Evolutionary conservation across 35 echinoderm and acorn worm species (phyloP), one percentile per base, ranked within the genome.

Genomic region (Hemicentrotus pulcherrimus): DNA sequence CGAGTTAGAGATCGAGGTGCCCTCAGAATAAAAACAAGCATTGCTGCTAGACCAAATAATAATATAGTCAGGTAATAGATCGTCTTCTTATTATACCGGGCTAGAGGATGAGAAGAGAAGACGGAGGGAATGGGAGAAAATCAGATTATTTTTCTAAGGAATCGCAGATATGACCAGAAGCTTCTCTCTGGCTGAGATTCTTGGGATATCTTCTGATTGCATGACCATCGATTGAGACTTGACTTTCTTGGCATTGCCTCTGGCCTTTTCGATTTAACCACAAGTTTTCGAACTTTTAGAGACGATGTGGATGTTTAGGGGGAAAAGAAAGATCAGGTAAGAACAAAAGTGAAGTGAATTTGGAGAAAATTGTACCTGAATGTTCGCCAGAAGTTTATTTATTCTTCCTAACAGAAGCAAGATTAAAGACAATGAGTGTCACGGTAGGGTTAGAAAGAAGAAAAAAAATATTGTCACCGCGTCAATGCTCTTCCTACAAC

Each of bases 121-220:
- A 78, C 28, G 19, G 65, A 78, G 22, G 65, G 22, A 78, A 78
- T 78, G 65, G 65, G 24, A 5, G 24, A 78, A 78, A 78, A 78
- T 78, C 65, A 78, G 65, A 78, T 78, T 78, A 78, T 78, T 78
- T 78, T 78, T 78, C 65, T 78, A 78, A 78, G 65, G 65, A 78
- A 78, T 78, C 65, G 65, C 65, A 22, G 65, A 78, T 78, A 78
- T 78, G 65, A 78, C 65, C 65, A 78, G 65, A 78, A 78, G 65
- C 65, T 78, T 6, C 19, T n/a, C 65, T 78, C 65, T n/a, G 24
- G 18, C 22, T 78, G 28, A 6, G 65, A 28, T 78, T 78, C 65
- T 22, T 78, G 22, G 28, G 65, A n/a, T 78, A 78, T 78, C 65
- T 78, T n/a, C 22, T 78, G 65, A 78, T 78, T 78, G 65, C 65